Evolutionary conservation across 2,888 invertebrate genomes (phyloP).

Genomic region (Mylabris sibirica): DNA sequence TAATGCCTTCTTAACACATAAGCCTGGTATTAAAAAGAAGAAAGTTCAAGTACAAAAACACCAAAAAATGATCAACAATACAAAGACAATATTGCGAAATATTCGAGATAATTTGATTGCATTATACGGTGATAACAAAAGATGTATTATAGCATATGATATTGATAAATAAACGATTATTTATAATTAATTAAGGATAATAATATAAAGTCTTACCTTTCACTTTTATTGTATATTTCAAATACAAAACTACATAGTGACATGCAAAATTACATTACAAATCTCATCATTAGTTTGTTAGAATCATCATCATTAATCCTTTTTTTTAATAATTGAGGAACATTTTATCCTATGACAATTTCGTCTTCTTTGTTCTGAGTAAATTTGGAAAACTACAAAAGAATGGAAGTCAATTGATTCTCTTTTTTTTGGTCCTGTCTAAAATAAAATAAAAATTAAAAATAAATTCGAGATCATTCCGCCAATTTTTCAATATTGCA

Average conservation of each 20-base stretch:
- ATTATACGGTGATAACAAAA: not conserved
- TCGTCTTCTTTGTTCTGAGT: no score
- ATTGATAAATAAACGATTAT: not conserved
- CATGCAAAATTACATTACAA: conserved; percentile 37
- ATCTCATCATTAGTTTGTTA: conserved; percentile 18
- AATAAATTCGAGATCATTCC: conserved; percentile 25
- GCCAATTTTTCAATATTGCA: conserved; percentile 29
- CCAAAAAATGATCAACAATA: conserved; percentile 30
- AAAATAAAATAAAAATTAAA: conserved; percentile 15
- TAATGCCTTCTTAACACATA: conserved; percentile 49
- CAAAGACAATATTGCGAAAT: conserved; percentile 34
- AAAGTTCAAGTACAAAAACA: conserved; percentile 44
- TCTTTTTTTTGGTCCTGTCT: not conserved
- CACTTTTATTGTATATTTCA: conserved; percentile 16
- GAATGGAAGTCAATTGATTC: not conserved
- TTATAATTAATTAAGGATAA: not conserved
- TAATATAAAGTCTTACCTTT: not conserved
- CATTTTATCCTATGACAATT: conserved; percentile 12
- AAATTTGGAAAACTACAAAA: not conserved
- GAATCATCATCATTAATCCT: not conserved
- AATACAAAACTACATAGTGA: conserved; percentile 36
- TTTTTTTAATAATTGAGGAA: conserved; percentile 21
- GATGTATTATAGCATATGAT: not conserved
- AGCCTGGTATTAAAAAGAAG: conserved; percentile 48
- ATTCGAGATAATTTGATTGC: conserved; percentile 19